A percentile compares a stretch with the other conserved stretches of the same genome.
Conservation (phyloP, 1,140 invertebrate species). For the Drosophila sp. region DNA sequence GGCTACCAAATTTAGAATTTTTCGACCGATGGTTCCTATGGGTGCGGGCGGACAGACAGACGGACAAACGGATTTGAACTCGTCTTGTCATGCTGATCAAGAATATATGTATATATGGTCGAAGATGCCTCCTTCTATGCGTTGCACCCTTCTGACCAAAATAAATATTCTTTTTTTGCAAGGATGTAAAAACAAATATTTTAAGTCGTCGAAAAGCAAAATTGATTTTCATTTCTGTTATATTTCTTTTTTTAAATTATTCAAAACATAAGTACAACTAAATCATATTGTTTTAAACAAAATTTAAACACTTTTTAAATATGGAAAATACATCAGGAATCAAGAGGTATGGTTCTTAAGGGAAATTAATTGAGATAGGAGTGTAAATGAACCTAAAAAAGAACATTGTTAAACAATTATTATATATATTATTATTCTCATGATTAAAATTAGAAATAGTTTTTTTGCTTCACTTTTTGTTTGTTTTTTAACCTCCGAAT, state of each 20-base stretch:
- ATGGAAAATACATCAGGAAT: not conserved
- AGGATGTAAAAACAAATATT: too few species aligned
- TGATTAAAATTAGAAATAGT: slow-evolving; percentile 73
- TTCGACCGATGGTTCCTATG: too few species aligned
- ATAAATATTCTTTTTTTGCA: too few species aligned
- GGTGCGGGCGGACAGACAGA: too few species aligned
- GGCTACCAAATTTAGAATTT: too few species aligned
- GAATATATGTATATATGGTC: too few species aligned
- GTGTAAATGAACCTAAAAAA: slow-evolving; percentile 52
- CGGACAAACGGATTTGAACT: too few species aligned
- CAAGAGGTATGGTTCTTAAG: slow-evolving; percentile 9
- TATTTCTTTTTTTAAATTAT: slow-evolving; percentile 46
- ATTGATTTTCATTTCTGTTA: slow-evolving; percentile 59
- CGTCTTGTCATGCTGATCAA: too few species aligned
- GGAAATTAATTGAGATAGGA: slow-evolving; percentile 36
- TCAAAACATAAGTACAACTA: slow-evolving; percentile 65
- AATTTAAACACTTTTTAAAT: slow-evolving; percentile 24
- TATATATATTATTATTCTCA: slow-evolving; percentile 55
- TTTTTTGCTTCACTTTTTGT: slow-evolving; percentile 25
- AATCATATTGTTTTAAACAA: slow-evolving; percentile 42
- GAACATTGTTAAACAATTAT: slow-evolving; percentile 71
- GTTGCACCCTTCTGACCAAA: too few species aligned
- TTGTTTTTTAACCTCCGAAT: slow-evolving; percentile 38
- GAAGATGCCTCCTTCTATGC: too few species aligned
- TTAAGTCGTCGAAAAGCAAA: slow-evolving; percentile 52